Evolutionary conservation across 2,113 vertebrate genomes (phyloP).

Genomic region (Zonotrichia leucophrys): DNA sequence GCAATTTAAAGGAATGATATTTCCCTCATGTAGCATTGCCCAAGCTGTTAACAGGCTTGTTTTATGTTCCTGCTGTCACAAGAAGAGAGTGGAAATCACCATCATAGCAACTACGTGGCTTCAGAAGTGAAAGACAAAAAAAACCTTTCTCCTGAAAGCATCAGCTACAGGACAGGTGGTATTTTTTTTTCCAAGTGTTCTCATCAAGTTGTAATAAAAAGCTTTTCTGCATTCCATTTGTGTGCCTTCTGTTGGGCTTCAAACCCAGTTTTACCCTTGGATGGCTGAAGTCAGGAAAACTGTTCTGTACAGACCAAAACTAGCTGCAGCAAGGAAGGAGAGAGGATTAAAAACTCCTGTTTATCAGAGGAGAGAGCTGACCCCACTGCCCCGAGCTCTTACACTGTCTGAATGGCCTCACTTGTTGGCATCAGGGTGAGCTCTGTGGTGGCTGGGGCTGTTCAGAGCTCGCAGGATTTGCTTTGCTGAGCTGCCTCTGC

Average conservation of each 20-base stretch:
- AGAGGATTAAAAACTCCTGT: not conserved
- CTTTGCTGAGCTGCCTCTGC: not conserved
- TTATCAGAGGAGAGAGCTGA: not conserved
- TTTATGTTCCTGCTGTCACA: not conserved
- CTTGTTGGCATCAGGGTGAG: not conserved
- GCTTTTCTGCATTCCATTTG: not conserved
- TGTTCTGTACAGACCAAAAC: not conserved
- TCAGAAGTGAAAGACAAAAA: conserved; percentile 4
- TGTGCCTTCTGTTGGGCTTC: not conserved
- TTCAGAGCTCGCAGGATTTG: not conserved
- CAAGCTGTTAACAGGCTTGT: not conserved
- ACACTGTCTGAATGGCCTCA: not conserved
- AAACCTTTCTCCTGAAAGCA: not conserved
- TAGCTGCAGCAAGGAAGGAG: not conserved
- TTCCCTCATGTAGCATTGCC: not conserved
- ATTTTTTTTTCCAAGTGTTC: not conserved
- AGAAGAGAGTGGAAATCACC: not conserved
- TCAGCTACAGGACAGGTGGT: not conserved
- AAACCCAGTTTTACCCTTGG: not conserved
- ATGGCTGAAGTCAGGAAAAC: not conserved
- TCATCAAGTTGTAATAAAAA: not conserved
- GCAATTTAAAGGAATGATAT: not conserved
- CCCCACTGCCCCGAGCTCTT: not conserved
- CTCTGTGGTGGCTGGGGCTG: not conserved
- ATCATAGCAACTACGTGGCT: not conserved